Evolutionary conservation across 2,797 vertebrate species (phyloP), one percentile per base, ranked within the genome.

Genomic region (Falco naumanni): DNA sequence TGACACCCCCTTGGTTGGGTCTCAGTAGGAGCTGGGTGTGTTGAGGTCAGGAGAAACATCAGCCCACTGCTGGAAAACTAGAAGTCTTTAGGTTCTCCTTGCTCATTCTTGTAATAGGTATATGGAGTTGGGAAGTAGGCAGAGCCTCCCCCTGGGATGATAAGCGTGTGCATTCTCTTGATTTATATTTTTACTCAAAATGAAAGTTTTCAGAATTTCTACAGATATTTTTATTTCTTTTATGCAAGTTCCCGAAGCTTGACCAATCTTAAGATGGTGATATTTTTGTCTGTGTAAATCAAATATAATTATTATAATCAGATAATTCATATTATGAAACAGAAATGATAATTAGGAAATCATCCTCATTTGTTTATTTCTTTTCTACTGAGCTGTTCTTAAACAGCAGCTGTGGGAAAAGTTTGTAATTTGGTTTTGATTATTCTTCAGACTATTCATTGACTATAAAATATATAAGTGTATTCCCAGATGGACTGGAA

Each of bases 1-100:
- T 43, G 17, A 64, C 17, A 43, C 75, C 59, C 24, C n/a, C 0
- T 0, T 74, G 28, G 5, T 0, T 47, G n/a, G 18, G 5, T 9
- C 29, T 82, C 2, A 0, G 29, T 60, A 71, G 39, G 24, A 90
- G 66, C 33, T 72, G 22, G 37, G 17, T 72, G 22, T 74, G 24
- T 5, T 47, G 19, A 77, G 39, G 16, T 81, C 65, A 50, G 16
- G n/a, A 84, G 37, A 74, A 94, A 80, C 11, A 66, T 74, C 43
- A 50, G 41, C 3, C 3, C 16, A 16, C 9, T 50, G 26, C 2
- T 93, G 33, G 24, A 91, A 72, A 69, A 72, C 48, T 3, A 57
- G 25, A 50, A 60, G 21, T 50, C 33, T 86, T 45, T 41, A 56
- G 34, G 11, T 76, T 70, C 18, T 33, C 20, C 56, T 69, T 66